Base-by-base conservation (phyloP, 2,797 vertebrate species). In the Pseudochirops corinnae region DNA sequence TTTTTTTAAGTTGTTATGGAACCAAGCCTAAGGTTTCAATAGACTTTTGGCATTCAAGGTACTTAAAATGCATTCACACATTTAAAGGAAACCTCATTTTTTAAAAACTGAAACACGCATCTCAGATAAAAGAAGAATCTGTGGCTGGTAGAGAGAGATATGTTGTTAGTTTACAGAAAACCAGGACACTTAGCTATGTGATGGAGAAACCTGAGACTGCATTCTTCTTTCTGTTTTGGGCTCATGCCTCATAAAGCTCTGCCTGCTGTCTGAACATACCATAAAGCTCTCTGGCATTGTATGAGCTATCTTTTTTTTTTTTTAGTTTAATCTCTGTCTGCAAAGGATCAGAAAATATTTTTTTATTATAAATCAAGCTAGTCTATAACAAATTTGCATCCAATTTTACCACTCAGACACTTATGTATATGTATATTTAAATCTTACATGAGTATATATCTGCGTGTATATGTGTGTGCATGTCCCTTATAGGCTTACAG, bases 151-250 rank as follows among this genome's bases (percentile, higher is more conserved):
- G 95, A 94, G 53, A 91, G 52, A 94, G 74, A 10, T 11, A 60
- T 91, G 92, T 92, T 95, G 21, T 1, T 92, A 3, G 0, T 90
- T 93, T 95, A 55, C 56, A 39, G n/a, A 90, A 94, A 94, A 96
- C 24, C 39, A 87, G 74, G 39, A 50, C 74, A 0, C 74, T 46
- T 46, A 46, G 74, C 74, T 87, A 50, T 87, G 74, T 5, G 9
- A 26, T 82, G 9, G 9, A 82, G 74, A 46, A 82, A 82, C 74
- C 74, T 50, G 24, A 50, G 21, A 50, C 9, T 74, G 39, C 67
- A 39, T 87, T 87, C 74, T 82, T 46, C 39, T 50, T 12, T 87
- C 74, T 50, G 39, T 87, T 50, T 87, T 87, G 39, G 74, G 18
- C 39, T 87, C 74, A 50, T 4, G 74, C 24, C 18, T 82, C 67